Evolutionary conservation across 2,113 vertebrate species (phyloP), one percentile per base, ranked within the genome.

Genomic region (Elephas maximus): DNA sequence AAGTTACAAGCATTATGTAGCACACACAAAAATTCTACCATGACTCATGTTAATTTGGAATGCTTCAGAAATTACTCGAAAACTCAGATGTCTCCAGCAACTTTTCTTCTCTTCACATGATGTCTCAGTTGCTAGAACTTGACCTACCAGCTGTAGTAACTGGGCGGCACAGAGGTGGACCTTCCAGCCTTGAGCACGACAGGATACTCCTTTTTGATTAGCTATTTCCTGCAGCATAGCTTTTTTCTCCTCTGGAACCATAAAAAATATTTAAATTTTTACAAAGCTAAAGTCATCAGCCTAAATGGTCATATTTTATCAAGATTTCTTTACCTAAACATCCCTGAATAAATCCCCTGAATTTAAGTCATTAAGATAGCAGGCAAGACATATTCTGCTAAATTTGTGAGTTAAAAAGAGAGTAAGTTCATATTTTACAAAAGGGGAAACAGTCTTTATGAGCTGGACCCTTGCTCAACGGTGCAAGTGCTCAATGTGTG

Each of bases 101-200:
- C 51, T 33, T 51, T 30, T 33, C 24, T 57, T 74, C 24, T 51
- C 12, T 33, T 14, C 26, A 77, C 4, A 84, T 12, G 48, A 80
- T 0, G 0, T 11, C 62, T 62, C 14, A 67, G 1, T 8, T 26
- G 65, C 2, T 26, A 63, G 74, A 77, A 44, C 10, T 85, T 57
- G 0, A 99, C 99, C 99, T 98, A 99, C 99, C 99, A 99, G 96
- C 98, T 99, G 99, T 11, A 99, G 98, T 30, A 99, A 99, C 97
- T 99, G 99, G 17, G 99, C 99, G 0, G 99, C 99, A 97, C 99
- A 99, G 93, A 99, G 98, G 98, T 99, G 99, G 65, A 99, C 99
- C 96, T 99, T 99, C 99, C 99, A 99, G 87, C 99, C 99, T 97
- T 99, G 99, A 11, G 99, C 99, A 92, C 99, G 99, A 95, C 99